phyloP scores from a whole-genome alignment of 2,888 invertebrate species.

The Ferdinandea cuprea region DNA sequence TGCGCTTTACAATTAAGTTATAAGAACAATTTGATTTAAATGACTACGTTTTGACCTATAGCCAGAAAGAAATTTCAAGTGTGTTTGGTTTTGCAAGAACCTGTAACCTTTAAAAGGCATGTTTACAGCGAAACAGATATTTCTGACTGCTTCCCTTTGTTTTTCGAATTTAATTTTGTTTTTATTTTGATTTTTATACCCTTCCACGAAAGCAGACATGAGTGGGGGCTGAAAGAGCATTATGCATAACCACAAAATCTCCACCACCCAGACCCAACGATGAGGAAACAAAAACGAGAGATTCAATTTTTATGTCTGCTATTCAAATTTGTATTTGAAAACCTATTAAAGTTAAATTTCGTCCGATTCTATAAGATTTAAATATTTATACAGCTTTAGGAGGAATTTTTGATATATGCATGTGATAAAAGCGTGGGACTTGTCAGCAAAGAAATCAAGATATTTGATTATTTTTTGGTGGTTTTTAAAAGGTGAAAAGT shows the following conservation, averaged over 20 bases:
- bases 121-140: conserved; percentile 48
- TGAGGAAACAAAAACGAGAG: conserved; percentile 9
- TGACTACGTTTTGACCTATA: not conserved
- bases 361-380: conserved; percentile 50
- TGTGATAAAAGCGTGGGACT: conserved; percentile 51
- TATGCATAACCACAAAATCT: conserved; percentile 43
- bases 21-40: conserved; percentile 21
- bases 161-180: conserved; percentile 11
- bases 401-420: conserved; percentile 10
- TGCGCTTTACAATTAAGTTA: conserved; percentile 17
- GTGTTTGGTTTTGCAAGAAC: conserved; percentile 14
- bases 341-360: conserved; percentile 53
- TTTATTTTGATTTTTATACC: conserved; percentile 33
- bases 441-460: conserved; percentile 27
- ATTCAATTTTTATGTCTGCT: conserved; percentile 29
- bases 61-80: too few relatives aligned
- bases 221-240: conserved; percentile 1
- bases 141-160: not conserved
- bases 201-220: conserved; percentile 18
- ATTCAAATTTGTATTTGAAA: conserved; percentile 53
- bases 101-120: conserved; percentile 36
- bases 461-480: conserved; percentile 19
- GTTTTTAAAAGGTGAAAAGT: not conserved
- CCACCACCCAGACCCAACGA: not conserved
- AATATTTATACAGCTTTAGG: conserved; percentile 50